Conservation (phyloP, 1,140 invertebrate genomes). For the Heterodera carotae region DNA sequence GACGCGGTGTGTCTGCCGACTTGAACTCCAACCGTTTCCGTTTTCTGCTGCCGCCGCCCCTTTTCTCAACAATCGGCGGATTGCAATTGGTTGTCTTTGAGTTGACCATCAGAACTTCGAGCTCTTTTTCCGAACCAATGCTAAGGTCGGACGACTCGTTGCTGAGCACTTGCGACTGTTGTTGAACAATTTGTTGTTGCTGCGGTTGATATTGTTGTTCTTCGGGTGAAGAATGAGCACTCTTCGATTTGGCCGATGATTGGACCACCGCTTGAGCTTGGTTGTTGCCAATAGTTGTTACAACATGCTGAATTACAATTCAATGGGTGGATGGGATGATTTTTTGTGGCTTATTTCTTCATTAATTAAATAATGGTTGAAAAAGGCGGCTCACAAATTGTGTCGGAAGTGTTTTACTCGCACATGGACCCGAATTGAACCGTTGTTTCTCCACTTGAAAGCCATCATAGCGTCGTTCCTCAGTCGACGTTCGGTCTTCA, state of each 20-base stretch:
- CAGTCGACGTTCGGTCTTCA: background rate
- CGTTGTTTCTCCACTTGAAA: constrained; percentile 41
- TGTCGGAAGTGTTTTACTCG: constrained; percentile 41
- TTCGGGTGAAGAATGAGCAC: constrained; percentile 25
- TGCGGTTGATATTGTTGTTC: constrained; percentile 22
- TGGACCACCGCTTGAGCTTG: background rate
- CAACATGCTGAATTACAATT: constrained; percentile 19
- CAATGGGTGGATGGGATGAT: no score
- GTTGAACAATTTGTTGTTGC: background rate
- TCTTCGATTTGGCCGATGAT: background rate
- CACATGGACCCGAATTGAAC: constrained; percentile 47
- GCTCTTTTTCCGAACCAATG: constrained; percentile 40
- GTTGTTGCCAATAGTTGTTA: background rate
- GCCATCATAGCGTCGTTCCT: constrained; percentile 20
- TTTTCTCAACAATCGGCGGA: constrained; percentile 31
- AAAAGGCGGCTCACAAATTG: constrained; percentile 48
- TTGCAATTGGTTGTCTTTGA: background rate
- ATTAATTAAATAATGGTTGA: constrained; percentile 26
- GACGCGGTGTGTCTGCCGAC: background rate
- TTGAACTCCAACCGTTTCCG: constrained; percentile 32
- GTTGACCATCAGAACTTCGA: constrained; percentile 30
- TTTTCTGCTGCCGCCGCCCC: constrained; percentile 29
- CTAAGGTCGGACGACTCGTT: constrained; percentile 42
- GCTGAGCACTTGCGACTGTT: constrained; percentile 30
- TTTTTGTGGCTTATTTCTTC: no score